Conservation (phyloP, 2,113 vertebrate species). For the Trinectes maculatus region DNA sequence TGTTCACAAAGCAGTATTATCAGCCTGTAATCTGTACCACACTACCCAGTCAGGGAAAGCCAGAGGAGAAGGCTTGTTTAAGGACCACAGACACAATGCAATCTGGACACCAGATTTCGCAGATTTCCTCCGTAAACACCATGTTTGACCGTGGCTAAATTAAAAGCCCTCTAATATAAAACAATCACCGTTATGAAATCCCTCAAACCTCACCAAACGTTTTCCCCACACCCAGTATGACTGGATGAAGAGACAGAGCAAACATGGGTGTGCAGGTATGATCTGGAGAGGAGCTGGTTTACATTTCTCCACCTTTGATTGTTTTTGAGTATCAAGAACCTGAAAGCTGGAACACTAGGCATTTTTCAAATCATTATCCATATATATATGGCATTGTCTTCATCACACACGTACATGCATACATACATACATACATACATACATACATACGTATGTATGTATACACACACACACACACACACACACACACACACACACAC, state of each 20-base stretch:
- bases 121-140: slow-evolving; percentile 25
- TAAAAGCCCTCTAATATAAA: slow-evolving; percentile 60
- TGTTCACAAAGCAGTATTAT: slow-evolving; percentile 20
- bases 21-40: slow-evolving; percentile 37
- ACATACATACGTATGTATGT: too few species aligned
- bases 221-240: slow-evolving; percentile 27
- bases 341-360: background rate
- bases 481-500: too few species aligned
- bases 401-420: too few species aligned
- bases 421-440: too few species aligned
- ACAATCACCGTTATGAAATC: slow-evolving; percentile 42
- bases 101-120: slow-evolving; percentile 70
- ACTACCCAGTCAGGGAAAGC: slow-evolving; percentile 37
- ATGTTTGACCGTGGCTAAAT: slow-evolving; percentile 46
- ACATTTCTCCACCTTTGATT: slow-evolving; percentile 16
- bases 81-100: slow-evolving; percentile 25
- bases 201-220: slow-evolving; percentile 51
- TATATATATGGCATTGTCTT: too few species aligned
- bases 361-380: slow-evolving; percentile 27
- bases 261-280: slow-evolving; percentile 26
- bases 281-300: slow-evolving; percentile 2
- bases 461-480: too few species aligned
- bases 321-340: slow-evolving; percentile 17
- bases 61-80: slow-evolving; percentile 21
- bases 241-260: slow-evolving; percentile 33